A percentile compares a stretch with the other conserved stretches of the same genome.
phyloP scores from a whole-genome alignment of 2,113 vertebrate species.

The Eurypyga helias region DNA sequence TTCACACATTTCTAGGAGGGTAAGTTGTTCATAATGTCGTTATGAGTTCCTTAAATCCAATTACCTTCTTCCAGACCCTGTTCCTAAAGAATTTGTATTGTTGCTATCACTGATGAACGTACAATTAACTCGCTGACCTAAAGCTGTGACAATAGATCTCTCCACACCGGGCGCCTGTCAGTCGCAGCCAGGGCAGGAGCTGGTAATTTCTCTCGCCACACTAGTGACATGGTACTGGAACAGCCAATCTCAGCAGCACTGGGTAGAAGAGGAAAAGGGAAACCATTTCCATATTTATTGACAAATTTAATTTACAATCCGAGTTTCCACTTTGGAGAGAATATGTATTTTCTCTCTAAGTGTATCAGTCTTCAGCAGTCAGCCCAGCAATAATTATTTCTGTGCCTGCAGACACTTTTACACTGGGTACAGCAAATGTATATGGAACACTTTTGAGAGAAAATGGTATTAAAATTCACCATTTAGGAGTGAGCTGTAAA shows the following conservation, averaged over 20 bases:
- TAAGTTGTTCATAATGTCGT: neutral
- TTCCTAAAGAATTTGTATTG: neutral
- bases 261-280: neutral
- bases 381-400: conserved; percentile 13
- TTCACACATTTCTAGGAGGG: neutral
- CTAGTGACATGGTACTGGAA: neutral
- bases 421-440: neutral
- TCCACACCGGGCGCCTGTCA: neutral
- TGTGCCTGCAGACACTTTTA: conserved; percentile 35
- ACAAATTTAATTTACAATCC: conserved; percentile 61
- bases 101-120: neutral
- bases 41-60: neutral
- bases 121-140: neutral
- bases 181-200: neutral
- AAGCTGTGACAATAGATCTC: neutral
- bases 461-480: conserved; percentile 29
- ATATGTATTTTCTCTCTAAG: conserved; percentile 11
- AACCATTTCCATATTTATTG: conserved; percentile 68
- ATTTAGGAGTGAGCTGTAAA: conserved; percentile 31
- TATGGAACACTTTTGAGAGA: neutral
- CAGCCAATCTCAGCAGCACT: neutral
- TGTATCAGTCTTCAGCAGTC: conserved; percentile 40
- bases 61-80: neutral
- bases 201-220: neutral
- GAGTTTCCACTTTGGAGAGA: conserved; percentile 1